These are phyloP conservation scores for Theristicus caerulescens DNA, from an alignment of 2,113 vertebrate species.

Conservation along the genomic window DNA sequence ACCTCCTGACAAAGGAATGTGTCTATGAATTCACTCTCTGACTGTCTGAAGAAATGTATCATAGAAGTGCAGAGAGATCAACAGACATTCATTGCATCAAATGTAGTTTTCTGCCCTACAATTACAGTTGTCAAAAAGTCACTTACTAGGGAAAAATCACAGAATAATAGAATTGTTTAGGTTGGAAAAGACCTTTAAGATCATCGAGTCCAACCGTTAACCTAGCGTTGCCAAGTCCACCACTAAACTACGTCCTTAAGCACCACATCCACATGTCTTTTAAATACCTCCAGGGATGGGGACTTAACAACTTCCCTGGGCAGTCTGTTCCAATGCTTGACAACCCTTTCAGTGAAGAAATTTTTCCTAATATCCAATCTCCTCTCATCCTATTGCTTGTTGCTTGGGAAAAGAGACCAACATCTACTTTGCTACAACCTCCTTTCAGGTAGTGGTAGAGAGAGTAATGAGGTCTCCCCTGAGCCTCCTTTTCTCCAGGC, in stretches of 20 bases:
- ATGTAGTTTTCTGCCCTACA: neutral
- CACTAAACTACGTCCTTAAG: neutral
- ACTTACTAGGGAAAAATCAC: neutral
- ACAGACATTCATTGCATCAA: neutral
- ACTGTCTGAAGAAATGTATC: neutral
- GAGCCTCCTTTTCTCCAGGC: neutral
- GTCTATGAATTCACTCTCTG: neutral
- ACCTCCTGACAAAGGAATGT: neutral
- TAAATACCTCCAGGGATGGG: neutral
- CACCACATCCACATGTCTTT: neutral
- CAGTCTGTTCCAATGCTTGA: neutral
- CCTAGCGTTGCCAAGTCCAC: neutral
- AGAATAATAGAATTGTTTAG: neutral
- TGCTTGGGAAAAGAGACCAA: neutral
- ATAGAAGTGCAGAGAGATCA: neutral
- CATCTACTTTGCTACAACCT: accelerated
- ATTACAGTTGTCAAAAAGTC: neutral
- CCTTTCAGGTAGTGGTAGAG: neutral
- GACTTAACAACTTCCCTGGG: neutral
- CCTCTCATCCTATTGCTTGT: neutral
- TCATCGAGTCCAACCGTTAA: too few species aligned
- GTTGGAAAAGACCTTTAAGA: neutral
- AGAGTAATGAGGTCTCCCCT: too few species aligned
- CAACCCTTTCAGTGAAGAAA: neutral
- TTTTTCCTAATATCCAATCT: neutral